These are phyloP conservation scores for Chlorodrepanis virens DNA, from an alignment of 2,113 vertebrate species.

Conservation along the genomic window DNA sequence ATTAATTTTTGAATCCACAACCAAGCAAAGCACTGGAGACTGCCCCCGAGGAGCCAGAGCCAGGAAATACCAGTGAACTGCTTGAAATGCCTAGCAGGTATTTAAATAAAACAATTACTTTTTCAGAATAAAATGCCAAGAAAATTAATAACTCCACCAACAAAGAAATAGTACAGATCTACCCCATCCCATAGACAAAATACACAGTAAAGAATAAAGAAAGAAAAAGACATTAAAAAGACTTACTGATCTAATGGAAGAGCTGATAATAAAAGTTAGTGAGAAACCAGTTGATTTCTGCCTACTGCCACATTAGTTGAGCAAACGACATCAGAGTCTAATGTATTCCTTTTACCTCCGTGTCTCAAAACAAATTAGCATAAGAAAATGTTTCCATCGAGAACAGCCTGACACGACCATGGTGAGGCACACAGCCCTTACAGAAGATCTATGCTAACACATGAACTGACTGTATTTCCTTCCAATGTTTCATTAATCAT, in stretches of 20 bases:
- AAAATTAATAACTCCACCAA: neutral
- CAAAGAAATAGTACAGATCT: neutral
- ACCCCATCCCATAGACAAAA: neutral
- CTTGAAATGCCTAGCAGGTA: neutral
- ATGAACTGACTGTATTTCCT: neutral
- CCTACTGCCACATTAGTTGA: slow-evolving; percentile 35
- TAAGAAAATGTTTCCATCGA: slow-evolving; percentile 34
- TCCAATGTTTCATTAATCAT: slow-evolving; percentile 59
- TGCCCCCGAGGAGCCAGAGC: neutral
- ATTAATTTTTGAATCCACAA: neutral
- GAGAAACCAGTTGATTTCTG: slow-evolving; percentile 50
- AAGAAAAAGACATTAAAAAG: neutral
- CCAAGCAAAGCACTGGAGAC: neutral
- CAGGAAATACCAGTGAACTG: neutral
- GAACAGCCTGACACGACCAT: neutral
- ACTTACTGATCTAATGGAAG: slow-evolving; percentile 43
- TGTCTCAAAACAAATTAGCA: slow-evolving; percentile 42
- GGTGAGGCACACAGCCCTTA: neutral
- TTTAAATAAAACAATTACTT: neutral
- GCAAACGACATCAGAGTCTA: slow-evolving; percentile 4
- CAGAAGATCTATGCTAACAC: slow-evolving; percentile 36
- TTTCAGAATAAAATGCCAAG: neutral
- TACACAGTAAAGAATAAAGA: neutral
- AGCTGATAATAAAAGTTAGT: slow-evolving; percentile 55
- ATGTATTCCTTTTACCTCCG: slow-evolving; percentile 24